These are phyloP conservation scores for Muscicapa striata DNA, from an alignment of 2,797 vertebrate genomes.

Conservation along the genomic window DNA sequence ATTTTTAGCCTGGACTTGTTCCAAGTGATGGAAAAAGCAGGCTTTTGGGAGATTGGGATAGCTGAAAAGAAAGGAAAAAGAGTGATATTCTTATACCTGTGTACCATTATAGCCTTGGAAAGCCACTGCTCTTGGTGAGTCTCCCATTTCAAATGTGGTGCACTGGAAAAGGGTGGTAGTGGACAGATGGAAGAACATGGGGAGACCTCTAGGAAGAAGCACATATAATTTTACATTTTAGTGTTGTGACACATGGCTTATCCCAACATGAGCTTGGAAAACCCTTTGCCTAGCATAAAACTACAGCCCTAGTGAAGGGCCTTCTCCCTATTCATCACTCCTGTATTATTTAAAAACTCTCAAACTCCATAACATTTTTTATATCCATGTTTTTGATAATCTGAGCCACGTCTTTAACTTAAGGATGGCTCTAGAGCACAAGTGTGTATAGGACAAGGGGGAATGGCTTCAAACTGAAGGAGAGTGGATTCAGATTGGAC, in stretches of 20 bases:
- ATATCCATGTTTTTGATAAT: neutral
- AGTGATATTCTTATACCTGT: neutral
- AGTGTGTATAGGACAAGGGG: neutral
- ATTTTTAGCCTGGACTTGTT: neutral
- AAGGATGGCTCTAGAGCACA: neutral
- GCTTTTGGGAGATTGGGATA: neutral
- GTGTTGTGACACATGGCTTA: neutral
- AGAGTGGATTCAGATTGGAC: neutral
- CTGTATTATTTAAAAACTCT: neutral
- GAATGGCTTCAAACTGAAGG: neutral
- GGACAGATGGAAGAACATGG: neutral
- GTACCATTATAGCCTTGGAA: neutral
- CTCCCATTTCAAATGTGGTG: neutral
- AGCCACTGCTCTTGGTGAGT: accelerated
- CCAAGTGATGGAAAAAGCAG: neutral
- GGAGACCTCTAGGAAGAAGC: neutral
- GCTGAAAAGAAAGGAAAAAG: neutral
- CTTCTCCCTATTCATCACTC: neutral
- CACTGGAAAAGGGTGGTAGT: neutral
- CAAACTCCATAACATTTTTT: accelerated
- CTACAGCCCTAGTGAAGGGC: accelerated
- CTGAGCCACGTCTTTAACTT: neutral
- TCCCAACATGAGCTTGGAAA: neutral
- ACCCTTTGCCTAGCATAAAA: neutral
- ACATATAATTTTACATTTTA: accelerated